A percentile compares a stretch with the other conserved stretches of the same genome.
Conservation (phyloP, 2,888 invertebrate genomes). For the Scelioninae gen. 1 region DNA sequence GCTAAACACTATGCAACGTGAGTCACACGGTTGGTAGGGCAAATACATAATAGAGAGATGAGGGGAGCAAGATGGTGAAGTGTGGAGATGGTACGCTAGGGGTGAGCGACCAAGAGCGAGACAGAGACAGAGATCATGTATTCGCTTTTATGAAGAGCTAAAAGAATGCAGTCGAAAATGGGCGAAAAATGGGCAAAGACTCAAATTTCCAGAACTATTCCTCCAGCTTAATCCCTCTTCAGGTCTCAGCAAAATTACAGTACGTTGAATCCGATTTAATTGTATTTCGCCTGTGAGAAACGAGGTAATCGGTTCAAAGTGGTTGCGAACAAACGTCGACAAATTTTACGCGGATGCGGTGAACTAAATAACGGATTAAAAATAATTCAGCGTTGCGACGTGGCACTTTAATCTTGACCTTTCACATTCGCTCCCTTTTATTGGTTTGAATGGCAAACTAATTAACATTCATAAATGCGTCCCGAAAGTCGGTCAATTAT, state of each 20-base stretch:
- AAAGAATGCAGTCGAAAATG: too few species aligned
- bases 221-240: too few species aligned
- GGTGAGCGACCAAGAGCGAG: slow-evolving; percentile 16
- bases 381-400: slow-evolving; percentile 19
- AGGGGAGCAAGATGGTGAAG: slow-evolving; percentile 50
- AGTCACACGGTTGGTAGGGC: slow-evolving; percentile 61
- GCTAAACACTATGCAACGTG: too few species aligned
- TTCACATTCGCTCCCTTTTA: background rate
- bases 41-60: slow-evolving; percentile 56
- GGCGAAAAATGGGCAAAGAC: too few species aligned
- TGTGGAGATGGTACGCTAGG: slow-evolving; percentile 9
- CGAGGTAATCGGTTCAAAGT: slow-evolving; percentile 11
- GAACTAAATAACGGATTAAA: slow-evolving; percentile 20
- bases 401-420: slow-evolving; percentile 30
- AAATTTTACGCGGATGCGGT: slow-evolving; percentile 3
- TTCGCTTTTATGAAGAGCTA: too few species aligned
- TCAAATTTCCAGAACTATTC: too few species aligned
- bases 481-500: slow-evolving; percentile 44
- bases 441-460: background rate
- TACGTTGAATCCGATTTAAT: slow-evolving; percentile 21
- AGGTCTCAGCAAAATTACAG: too few species aligned
- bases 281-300: background rate
- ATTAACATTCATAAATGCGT: slow-evolving; percentile 30
- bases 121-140: slow-evolving; percentile 11
- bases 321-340: slow-evolving; percentile 4